Evolutionary conservation across 2,113 vertebrate species (phyloP).

Genomic region (Oreocharis arfaki): DNA sequence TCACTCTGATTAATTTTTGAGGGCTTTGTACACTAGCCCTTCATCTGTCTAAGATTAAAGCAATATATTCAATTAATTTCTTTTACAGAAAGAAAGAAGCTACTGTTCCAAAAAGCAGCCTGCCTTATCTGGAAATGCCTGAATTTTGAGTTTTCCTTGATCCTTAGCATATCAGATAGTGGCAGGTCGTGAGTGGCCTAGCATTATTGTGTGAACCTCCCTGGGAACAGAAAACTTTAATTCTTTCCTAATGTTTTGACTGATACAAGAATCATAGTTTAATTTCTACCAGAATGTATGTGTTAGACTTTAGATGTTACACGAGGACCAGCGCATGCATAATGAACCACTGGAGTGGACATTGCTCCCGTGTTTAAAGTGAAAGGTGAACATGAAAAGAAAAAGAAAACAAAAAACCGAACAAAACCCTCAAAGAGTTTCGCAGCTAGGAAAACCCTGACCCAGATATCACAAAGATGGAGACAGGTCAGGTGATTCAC

Average conservation of each 20-base stretch:
- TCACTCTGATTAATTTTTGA: not conserved
- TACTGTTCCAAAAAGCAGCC: not conserved
- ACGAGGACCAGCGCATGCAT: not conserved
- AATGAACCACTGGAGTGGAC: not conserved
- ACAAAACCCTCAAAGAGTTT: not conserved
- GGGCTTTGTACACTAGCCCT: not conserved
- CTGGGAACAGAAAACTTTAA: not conserved
- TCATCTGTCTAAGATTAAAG: not conserved
- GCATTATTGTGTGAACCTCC: not conserved
- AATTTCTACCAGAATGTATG: not conserved
- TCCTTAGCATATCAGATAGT: not conserved
- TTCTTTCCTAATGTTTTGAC: not conserved
- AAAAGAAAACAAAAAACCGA: not conserved
- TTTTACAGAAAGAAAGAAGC: not conserved
- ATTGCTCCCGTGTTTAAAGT: not conserved
- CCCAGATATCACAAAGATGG: rapidly evolving
- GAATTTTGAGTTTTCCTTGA: not conserved
- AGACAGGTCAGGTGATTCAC: not conserved
- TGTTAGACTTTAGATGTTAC: not conserved
- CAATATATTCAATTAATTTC: not conserved
- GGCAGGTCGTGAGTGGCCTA: not conserved
- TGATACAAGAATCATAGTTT: not conserved
- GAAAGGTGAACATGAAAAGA: not conserved
- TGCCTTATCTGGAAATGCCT: not conserved
- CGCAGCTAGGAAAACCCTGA: not conserved